A percentile compares a stretch with the other conserved stretches of the same genome.
phyloP scores from a whole-genome alignment of 2,888 invertebrate species.

The Proisotoma minuta region DNA sequence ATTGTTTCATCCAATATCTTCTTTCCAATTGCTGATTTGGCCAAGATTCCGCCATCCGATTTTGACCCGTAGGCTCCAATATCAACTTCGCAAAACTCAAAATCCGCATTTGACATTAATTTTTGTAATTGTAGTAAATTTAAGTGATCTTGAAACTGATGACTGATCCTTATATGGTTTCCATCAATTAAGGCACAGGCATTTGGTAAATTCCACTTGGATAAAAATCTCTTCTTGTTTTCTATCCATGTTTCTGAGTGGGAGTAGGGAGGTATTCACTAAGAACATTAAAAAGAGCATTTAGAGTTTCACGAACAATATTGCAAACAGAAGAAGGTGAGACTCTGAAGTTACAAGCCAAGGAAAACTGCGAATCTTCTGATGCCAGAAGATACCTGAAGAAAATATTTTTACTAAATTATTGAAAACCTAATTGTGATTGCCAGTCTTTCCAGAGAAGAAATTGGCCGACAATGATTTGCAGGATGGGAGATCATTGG shows the following conservation, averaged over 20 bases:
- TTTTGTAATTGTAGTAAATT: no score
- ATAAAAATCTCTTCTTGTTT: neutral
- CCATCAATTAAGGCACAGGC: neutral
- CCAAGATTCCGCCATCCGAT: slow-evolving; percentile 28
- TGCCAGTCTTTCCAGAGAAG: neutral
- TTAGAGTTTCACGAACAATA: neutral
- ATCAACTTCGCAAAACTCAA: slow-evolving; percentile 25
- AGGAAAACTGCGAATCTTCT: neutral
- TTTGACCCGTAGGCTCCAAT: slow-evolving; percentile 24
- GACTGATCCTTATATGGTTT: neutral
- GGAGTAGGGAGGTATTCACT: neutral
- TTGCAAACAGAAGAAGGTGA: neutral
- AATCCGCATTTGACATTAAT: slow-evolving; percentile 25
- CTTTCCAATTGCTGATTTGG: slow-evolving; percentile 7
- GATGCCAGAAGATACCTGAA: neutral
- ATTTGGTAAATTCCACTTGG: neutral
- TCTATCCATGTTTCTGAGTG: neutral
- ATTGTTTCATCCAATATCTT: slow-evolving; percentile 2
- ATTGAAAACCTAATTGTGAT: neutral
- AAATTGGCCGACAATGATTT: neutral
- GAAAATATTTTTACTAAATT: neutral
- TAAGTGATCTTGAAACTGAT: no score
- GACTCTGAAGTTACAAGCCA: neutral
- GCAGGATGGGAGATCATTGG: neutral
- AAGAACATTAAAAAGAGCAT: neutral